Evolutionary conservation across 2,113 vertebrate species (phyloP).

Genomic region (Eidolon helvum): DNA sequence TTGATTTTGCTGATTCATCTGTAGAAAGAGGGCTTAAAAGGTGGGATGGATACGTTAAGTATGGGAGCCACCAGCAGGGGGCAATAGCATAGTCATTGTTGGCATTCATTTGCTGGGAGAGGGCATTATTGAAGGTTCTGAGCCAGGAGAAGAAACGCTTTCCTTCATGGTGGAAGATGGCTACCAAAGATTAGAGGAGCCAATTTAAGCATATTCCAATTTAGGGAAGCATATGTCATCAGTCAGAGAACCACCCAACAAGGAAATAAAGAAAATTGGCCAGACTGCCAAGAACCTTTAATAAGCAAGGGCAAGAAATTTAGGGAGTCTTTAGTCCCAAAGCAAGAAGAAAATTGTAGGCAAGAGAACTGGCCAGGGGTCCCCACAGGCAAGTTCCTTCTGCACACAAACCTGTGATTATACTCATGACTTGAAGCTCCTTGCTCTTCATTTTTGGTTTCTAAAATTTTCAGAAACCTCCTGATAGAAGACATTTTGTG

Average conservation of each 20-base stretch:
- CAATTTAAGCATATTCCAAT: neutral
- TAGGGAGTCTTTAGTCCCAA: neutral
- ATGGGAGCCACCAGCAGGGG: neutral
- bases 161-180: constrained; percentile 9
- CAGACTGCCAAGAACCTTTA: constrained; percentile 24
- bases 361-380: neutral
- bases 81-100: neutral
- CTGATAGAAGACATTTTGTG: constrained; percentile 3
- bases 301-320: neutral
- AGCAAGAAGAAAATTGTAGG: neutral
- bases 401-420: neutral
- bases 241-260: neutral
- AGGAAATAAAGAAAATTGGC: neutral
- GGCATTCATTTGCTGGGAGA: neutral
- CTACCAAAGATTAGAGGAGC: neutral
- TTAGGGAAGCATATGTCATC: neutral
- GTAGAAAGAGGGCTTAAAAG: neutral
- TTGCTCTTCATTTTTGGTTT: neutral
- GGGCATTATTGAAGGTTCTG: neutral
- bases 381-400: neutral
- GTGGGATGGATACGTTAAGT: neutral
- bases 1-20: constrained; percentile 29
- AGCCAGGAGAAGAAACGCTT: neutral
- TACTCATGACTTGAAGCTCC: neutral
- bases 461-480: neutral